Evolutionary conservation across 2,113 vertebrate genomes (phyloP).

Genomic region (Octodon degus): DNA sequence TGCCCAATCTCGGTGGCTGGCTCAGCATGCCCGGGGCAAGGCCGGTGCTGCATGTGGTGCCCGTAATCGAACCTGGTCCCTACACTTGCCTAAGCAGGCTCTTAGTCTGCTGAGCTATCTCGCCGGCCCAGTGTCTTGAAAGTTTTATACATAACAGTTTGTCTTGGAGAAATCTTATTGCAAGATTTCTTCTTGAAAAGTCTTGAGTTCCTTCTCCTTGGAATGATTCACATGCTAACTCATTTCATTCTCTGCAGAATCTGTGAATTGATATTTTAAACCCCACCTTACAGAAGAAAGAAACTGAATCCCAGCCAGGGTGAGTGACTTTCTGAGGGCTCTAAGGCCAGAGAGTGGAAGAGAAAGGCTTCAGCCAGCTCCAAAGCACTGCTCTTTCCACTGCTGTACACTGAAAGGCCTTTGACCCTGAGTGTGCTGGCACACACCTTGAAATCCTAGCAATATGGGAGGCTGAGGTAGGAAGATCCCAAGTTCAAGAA

Average conservation of each 20-base stretch:
- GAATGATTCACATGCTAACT: neutral
- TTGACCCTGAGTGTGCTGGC: neutral
- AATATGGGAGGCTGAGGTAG: neutral
- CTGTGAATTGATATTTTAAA: neutral
- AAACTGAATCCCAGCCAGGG: neutral
- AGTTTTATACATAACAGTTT: conserved; percentile 12
- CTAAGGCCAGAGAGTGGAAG: neutral
- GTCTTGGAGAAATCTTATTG: neutral
- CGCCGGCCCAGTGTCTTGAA: neutral
- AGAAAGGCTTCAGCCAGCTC: neutral
- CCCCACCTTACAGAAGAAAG: neutral
- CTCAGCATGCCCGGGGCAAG: too few species aligned
- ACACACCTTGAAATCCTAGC: neutral
- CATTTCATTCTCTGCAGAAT: neutral
- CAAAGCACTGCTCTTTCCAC: neutral
- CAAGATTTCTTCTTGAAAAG: conserved; percentile 18
- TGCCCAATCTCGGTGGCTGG: too few species aligned
- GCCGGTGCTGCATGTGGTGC: too few species aligned
- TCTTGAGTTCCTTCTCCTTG: neutral
- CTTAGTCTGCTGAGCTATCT: too few species aligned
- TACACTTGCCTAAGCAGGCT: neutral
- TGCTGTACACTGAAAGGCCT: neutral
- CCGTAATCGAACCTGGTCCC: too few species aligned
- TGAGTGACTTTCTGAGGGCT: neutral
- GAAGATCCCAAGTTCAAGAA: neutral